Evolutionary conservation across 1,140 invertebrate species (phyloP).

Genomic region (Pogonus chalceus): DNA sequence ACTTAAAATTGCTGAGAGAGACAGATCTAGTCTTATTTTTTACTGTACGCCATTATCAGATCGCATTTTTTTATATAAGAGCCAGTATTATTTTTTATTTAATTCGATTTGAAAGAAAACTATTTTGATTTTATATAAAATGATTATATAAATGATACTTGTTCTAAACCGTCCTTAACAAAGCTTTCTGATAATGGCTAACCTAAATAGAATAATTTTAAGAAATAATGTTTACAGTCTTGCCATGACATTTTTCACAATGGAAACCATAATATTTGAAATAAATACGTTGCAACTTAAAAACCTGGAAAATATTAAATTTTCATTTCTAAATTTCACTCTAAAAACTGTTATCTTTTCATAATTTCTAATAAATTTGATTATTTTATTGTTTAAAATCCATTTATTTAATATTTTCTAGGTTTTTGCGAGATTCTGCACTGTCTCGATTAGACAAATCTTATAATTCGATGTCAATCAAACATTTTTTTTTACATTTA

Average conservation of each 20-base stretch:
- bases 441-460: too few relatives aligned
- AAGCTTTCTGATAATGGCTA: not conserved
- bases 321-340: not conserved
- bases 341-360: too few relatives aligned
- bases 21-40: slow-evolving; percentile 4
- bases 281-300: not conserved
- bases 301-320: not conserved
- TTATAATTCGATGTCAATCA: too few relatives aligned
- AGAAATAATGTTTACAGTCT: not conserved
- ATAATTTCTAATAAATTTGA: too few relatives aligned
- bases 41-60: slow-evolving; percentile 1
- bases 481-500: too few relatives aligned
- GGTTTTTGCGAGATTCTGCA: too few relatives aligned
- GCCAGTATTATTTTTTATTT: slow-evolving; percentile 1
- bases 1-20: not conserved
- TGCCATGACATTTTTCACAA: slow-evolving; percentile 5
- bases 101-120: not conserved
- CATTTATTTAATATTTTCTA: too few relatives aligned
- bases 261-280: not conserved
- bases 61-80: not conserved
- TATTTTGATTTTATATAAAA: not conserved
- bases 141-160: not conserved
- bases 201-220: not conserved
- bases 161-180: not conserved
- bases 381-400: too few relatives aligned